These are phyloP conservation scores for Phacellophora camtschatica DNA, from an alignment of 30 jellyfish, hydroid and myxozoan species.

Conservation along the genomic window DNA sequence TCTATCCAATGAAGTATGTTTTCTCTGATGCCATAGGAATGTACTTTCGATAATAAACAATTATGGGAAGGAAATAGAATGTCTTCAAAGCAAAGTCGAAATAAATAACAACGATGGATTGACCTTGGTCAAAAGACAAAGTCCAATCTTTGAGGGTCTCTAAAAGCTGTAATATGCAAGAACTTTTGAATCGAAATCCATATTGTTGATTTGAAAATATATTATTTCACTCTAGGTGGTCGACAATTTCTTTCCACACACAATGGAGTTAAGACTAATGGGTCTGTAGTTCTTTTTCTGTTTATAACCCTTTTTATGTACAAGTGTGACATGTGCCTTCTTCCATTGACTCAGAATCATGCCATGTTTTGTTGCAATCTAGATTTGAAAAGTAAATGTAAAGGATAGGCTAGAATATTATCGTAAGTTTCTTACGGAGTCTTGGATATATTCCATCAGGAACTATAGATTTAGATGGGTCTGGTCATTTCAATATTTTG, in stretches of 20 bases:
- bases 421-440: too few relatives aligned
- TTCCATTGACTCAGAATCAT: not conserved
- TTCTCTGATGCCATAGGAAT: not conserved
- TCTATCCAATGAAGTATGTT: not conserved
- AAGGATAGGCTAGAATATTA: not conserved
- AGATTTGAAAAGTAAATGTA: not conserved
- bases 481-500: too few relatives aligned
- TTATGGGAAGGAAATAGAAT: not conserved
- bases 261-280: not conserved
- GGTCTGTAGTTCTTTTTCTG: not conserved
- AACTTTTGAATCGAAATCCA: not conserved
- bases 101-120: not conserved
- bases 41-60: not conserved
- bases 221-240: not conserved
- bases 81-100: not conserved
- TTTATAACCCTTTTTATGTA: not conserved
- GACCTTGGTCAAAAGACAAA: not conserved
- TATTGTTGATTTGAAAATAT: not conserved
- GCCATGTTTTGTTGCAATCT: not conserved
- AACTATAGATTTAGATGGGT: too few relatives aligned
- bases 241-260: not conserved
- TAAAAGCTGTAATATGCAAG: constrained; percentile 1
- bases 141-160: not conserved
- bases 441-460: too few relatives aligned
- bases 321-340: not conserved